Conservation (phyloP, 2,888 invertebrate genomes). For the Drosophila buzzatii region DNA sequence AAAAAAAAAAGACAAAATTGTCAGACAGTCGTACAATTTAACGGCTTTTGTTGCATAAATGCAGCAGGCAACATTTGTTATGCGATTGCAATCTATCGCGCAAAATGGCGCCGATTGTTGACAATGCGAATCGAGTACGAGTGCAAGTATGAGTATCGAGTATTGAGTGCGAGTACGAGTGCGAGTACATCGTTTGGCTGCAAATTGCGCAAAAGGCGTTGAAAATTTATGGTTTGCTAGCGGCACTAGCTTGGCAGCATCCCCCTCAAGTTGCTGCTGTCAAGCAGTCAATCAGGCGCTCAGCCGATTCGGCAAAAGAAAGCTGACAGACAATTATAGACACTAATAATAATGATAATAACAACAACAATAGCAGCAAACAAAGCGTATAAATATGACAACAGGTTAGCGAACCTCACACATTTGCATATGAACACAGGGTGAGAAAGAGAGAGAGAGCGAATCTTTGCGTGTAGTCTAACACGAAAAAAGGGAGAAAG, state of each 20-base stretch:
- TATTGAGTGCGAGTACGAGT: slow-evolving; percentile 12
- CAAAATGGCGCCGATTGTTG: slow-evolving; percentile 73
- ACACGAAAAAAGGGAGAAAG: slow-evolving; percentile 23
- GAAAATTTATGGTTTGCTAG: slow-evolving; percentile 50
- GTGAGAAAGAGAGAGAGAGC: neutral
- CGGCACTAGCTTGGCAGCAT: slow-evolving; percentile 18
- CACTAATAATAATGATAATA: slow-evolving; percentile 64
- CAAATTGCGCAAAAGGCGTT: slow-evolving; percentile 68
- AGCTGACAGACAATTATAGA: slow-evolving; percentile 73
- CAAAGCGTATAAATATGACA: slow-evolving; percentile 74
- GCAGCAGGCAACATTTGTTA: slow-evolving; percentile 74
- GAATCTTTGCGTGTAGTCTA: slow-evolving; percentile 13
- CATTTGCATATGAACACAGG: slow-evolving; percentile 57
- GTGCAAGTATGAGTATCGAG: slow-evolving; percentile 13
- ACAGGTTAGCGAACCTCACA: slow-evolving; percentile 77
- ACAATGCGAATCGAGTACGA: slow-evolving; percentile 59
- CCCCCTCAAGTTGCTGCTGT: slow-evolving; percentile 23
- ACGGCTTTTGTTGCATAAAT: slow-evolving; percentile 80
- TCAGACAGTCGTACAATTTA: slow-evolving; percentile 73
- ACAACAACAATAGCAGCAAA: slow-evolving; percentile 41
- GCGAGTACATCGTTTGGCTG: slow-evolving; percentile 18
- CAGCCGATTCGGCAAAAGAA: slow-evolving; percentile 66
- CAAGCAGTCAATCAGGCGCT: slow-evolving; percentile 56
- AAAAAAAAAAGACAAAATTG: slow-evolving; percentile 31
- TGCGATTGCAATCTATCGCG: slow-evolving; percentile 76